phyloP scores from a whole-genome alignment of 1,140 invertebrate species.

The Ylistrum balloti region DNA sequence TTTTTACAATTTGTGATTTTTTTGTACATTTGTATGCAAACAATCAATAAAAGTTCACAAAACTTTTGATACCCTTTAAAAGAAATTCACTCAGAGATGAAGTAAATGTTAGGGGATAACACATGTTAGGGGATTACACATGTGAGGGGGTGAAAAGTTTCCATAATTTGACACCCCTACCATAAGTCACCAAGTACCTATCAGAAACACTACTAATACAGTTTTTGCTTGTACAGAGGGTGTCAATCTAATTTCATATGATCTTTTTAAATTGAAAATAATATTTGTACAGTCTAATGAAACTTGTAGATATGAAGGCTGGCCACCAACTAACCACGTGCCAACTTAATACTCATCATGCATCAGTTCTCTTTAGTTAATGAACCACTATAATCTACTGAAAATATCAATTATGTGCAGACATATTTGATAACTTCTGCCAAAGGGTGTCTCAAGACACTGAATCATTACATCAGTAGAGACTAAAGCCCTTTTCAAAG shows the following conservation, averaged over 20 bases:
- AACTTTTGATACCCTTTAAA: neutral
- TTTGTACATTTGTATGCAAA: constrained; percentile 10
- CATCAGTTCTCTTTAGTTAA: neutral
- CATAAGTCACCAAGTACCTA: no score
- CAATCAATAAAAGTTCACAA: neutral
- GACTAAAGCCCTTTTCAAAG: neutral
- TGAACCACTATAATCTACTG: neutral
- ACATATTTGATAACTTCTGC: neutral
- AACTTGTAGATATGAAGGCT: no score
- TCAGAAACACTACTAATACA: no score
- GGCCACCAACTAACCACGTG: no score
- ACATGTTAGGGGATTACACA: neutral
- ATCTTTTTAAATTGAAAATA: no score
- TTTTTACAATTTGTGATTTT: neutral
- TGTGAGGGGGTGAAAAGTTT: neutral
- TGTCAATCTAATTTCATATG: no score
- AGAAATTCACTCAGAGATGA: neutral
- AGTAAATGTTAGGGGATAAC: neutral
- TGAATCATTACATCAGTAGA: neutral
- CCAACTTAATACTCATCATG: no score
- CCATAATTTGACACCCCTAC: no score
- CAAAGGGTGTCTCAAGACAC: neutral
- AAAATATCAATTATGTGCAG: neutral
- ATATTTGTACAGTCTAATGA: no score
- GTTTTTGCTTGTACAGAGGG: no score